phyloP scores from a whole-genome alignment of 2,797 vertebrate genomes.

The Sternotherus odoratus region DNA sequence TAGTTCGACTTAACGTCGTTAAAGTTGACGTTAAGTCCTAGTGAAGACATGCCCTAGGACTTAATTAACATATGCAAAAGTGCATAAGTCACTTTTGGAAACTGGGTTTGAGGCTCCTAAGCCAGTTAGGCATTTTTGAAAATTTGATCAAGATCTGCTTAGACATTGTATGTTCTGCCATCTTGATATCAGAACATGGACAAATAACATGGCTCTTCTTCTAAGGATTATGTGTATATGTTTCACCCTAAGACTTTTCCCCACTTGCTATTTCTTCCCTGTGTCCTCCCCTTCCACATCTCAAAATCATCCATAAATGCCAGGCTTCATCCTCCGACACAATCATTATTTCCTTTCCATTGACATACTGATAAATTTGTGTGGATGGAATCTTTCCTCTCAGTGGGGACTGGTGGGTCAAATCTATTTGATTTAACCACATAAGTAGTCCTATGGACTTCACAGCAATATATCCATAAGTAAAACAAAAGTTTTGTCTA shows the following conservation, averaged over 20 bases:
- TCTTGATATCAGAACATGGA: neutral
- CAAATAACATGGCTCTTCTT: neutral
- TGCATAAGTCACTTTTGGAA: neutral
- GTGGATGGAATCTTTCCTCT: neutral
- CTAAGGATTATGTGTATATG: neutral
- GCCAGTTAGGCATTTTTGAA: no score
- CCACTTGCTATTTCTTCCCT: no score
- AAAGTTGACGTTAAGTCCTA: no score
- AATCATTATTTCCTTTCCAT: neutral
- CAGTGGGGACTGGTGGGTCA: neutral
- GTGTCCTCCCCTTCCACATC: no score
- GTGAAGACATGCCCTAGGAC: no score
- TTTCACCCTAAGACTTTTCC: no score
- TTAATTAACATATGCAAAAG: neutral
- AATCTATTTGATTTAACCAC: neutral
- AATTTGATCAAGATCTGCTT: neutral
- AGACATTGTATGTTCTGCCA: neutral
- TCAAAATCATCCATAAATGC: neutral
- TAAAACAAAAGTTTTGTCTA: no score
- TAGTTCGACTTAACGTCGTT: no score
- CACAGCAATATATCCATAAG: no score
- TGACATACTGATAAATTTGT: neutral
- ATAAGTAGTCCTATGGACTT: neutral
- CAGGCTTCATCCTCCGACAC: neutral
- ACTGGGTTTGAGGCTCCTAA: no score